These are phyloP conservation scores for Prionailurus bengalensis DNA, from an alignment of 2,113 vertebrate genomes.

Conservation along the genomic window DNA sequence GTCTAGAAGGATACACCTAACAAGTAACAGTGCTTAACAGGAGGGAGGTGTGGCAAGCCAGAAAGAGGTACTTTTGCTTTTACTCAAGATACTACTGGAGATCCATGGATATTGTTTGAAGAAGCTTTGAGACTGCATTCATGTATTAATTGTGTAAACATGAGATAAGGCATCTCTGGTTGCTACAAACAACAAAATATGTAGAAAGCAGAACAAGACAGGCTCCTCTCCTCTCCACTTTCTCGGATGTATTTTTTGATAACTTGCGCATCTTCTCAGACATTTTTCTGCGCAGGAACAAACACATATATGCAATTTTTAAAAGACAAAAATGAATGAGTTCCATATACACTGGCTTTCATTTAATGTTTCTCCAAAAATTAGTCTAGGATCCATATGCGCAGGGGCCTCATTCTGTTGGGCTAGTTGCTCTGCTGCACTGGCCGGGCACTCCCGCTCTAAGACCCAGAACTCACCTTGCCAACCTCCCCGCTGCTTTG, in stretches of 20 bases:
- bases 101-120: neutral
- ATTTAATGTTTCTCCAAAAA: neutral
- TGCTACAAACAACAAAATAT: neutral
- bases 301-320: neutral
- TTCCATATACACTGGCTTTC: neutral
- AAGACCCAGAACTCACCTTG: neutral
- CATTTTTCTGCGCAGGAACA: neutral
- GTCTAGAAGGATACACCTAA: neutral
- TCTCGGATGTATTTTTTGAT: slow-evolving; percentile 1
- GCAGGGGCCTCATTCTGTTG: neutral
- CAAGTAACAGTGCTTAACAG: neutral
- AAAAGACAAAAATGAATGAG: neutral
- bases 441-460: too few species aligned
- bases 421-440: neutral
- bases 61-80: neutral
- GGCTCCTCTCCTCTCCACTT: neutral
- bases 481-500: neutral
- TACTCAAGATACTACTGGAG: neutral
- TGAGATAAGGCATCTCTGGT: neutral
- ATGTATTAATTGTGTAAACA: neutral
- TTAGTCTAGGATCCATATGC: neutral
- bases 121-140: neutral
- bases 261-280: neutral
- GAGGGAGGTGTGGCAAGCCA: neutral
- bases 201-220: neutral